Evolutionary conservation across 1,140 invertebrate genomes (phyloP).

Genomic region (Euwallacea fornicatus): DNA sequence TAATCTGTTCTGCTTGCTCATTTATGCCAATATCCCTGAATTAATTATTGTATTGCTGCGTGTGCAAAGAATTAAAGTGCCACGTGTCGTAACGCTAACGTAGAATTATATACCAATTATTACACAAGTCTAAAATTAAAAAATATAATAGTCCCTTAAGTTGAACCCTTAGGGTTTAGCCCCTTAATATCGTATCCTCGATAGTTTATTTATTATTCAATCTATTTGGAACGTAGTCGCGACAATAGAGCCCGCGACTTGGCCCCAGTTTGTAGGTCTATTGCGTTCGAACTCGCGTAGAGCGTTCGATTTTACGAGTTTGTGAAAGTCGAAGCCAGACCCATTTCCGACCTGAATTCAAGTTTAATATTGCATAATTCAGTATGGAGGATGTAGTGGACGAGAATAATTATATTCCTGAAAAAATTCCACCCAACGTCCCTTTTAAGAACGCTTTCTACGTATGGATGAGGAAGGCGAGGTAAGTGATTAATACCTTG

Average conservation of each 20-base stretch:
- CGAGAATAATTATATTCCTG: conserved; percentile 29
- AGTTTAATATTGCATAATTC: conserved; percentile 1
- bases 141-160: too few relatives aligned
- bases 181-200: background rate
- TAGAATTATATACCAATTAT: too few relatives aligned
- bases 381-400: conserved; percentile 18
- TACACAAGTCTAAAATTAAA: too few relatives aligned
- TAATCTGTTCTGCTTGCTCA: too few relatives aligned
- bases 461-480: conserved; percentile 42
- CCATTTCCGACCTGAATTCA: background rate
- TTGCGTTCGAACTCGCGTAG: background rate
- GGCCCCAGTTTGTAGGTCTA: background rate
- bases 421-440: conserved; percentile 20
- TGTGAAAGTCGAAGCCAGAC: background rate
- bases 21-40: too few relatives aligned
- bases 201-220: conserved; percentile 34
- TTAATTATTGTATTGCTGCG: too few relatives aligned
- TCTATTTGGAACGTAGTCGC: conserved; percentile 12
- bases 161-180: background rate
- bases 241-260: conserved; percentile 8
- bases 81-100: too few relatives aligned
- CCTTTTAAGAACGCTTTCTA: conserved; percentile 43
- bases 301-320: conserved; percentile 10
- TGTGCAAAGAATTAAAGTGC: too few relatives aligned
- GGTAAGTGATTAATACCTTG: conserved; percentile 26